Evolutionary conservation across 2,113 vertebrate genomes (phyloP).

Genomic region (Cyprinodon variegatus): DNA sequence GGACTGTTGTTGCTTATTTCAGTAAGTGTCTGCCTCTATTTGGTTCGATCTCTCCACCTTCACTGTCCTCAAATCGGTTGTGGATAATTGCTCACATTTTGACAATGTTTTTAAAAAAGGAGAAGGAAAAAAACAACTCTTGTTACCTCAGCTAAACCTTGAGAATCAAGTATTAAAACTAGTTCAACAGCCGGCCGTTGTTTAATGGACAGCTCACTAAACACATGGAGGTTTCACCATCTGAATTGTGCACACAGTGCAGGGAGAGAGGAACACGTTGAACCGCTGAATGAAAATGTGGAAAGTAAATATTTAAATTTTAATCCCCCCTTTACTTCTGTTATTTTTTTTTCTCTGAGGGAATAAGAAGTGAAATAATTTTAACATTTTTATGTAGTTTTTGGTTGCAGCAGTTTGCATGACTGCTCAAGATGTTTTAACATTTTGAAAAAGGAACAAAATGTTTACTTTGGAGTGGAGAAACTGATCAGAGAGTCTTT

Average conservation of each 20-base stretch:
- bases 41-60: not conserved
- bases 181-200: not conserved
- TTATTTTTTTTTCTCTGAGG: not conserved
- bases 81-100: not conserved
- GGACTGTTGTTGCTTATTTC: constrained; percentile 6
- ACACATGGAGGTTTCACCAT: not conserved
- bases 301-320: not conserved
- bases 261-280: not conserved
- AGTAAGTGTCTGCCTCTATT: not conserved
- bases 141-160: too few relatives aligned
- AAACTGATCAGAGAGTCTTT: too few relatives aligned
- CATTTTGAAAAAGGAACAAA: too few relatives aligned
- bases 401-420: too few relatives aligned
- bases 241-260: not conserved
- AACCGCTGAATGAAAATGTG: not conserved
- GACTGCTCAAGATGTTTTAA: too few relatives aligned
- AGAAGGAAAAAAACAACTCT: not conserved
- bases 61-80: not conserved
- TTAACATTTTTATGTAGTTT: too few relatives aligned
- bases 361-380: not conserved
- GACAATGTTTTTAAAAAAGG: not conserved
- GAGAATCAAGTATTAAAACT: not conserved
- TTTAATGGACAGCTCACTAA: not conserved
- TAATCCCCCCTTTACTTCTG: not conserved
- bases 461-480: too few relatives aligned